These are phyloP conservation scores for Cyprinella venusta DNA, from an alignment of 2,797 vertebrate species.

Conservation along the genomic window DNA sequence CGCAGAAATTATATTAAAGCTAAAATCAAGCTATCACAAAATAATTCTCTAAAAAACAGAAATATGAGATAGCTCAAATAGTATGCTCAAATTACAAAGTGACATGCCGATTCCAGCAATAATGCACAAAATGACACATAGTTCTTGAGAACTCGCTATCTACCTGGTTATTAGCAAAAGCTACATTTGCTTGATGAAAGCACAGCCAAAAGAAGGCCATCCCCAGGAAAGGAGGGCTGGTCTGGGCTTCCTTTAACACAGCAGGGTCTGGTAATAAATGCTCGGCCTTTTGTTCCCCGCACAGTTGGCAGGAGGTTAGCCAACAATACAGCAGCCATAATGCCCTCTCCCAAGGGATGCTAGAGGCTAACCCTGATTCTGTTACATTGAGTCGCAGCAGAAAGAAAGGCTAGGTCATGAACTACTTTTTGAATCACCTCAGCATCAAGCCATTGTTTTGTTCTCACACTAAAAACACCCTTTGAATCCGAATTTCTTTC, in stretches of 20 bases:
- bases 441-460: conserved; percentile 52
- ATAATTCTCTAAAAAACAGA: neutral
- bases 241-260: conserved; percentile 92
- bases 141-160: conserved; percentile 32
- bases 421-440: conserved; percentile 62
- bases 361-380: conserved; percentile 87
- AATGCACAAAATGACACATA: conserved; percentile 44
- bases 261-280: conserved; percentile 91
- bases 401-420: conserved; percentile 59
- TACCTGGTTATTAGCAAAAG: conserved; percentile 55
- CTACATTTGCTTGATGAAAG: conserved; percentile 49
- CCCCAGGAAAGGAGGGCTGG: conserved; percentile 79
- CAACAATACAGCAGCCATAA: conserved; percentile 90
- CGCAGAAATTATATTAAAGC: neutral
- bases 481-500: conserved; percentile 41
- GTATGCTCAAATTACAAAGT: conserved; percentile 25
- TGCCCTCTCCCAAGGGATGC: conserved; percentile 89
- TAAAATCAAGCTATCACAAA: neutral
- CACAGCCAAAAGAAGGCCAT: conserved; percentile 59
- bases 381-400: conserved; percentile 84
- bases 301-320: conserved; percentile 90
- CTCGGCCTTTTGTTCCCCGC: conserved; percentile 91
- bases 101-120: conserved; percentile 40
- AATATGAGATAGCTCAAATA: neutral
- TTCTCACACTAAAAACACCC: conserved; percentile 43